Conservation (phyloP, 2,888 invertebrate species). For the Notodonta dromedarius region DNA sequence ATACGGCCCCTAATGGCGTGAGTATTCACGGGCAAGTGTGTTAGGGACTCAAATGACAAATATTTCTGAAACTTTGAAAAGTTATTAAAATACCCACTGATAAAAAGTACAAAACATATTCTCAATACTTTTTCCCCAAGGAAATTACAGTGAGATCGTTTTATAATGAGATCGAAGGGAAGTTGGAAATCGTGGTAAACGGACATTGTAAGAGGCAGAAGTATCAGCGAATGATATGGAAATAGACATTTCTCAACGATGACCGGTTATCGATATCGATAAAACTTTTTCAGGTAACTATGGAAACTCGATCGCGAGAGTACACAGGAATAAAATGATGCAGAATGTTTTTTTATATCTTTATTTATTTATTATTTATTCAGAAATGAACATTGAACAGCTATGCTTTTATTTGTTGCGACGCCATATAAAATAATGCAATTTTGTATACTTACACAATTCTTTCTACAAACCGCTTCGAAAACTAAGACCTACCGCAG, state of each 20-base stretch:
- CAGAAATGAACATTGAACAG: too few relatives aligned
- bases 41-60: too few relatives aligned
- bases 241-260: neutral
- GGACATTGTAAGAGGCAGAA: neutral
- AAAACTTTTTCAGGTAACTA: too few relatives aligned
- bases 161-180: constrained; percentile 1
- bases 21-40: too few relatives aligned
- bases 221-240: neutral
- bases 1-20: too few relatives aligned
- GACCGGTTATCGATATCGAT: neutral
- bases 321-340: neutral
- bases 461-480: constrained; percentile 8
- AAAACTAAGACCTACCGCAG: constrained; percentile 50
- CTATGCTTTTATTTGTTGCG: too few relatives aligned
- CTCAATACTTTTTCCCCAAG: neutral
- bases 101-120: too few relatives aligned
- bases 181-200: neutral
- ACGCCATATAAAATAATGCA: constrained; percentile 17
- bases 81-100: too few relatives aligned
- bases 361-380: too few relatives aligned
- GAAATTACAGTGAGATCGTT: neutral
- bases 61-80: too few relatives aligned
- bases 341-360: constrained; percentile 1
- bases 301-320: neutral
- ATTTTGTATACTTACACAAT: constrained; percentile 24